A percentile compares a stretch with the other conserved stretches of the same genome.
Conservation (phyloP, 2,113 vertebrate species). For the Neodon shergylaensis region DNA sequence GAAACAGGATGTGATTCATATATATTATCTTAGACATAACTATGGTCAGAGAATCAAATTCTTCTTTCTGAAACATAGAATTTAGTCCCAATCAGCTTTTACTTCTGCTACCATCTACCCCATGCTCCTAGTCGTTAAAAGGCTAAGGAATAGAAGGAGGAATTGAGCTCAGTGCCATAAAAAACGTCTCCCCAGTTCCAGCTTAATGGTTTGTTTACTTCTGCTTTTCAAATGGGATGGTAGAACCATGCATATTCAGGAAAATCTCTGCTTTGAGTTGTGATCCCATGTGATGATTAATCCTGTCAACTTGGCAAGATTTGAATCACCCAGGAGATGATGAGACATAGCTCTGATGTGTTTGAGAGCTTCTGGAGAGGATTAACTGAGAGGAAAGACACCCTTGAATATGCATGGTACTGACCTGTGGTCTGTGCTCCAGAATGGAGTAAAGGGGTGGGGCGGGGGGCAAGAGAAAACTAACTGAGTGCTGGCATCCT, state of each 20-base stretch:
- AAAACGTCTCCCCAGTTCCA: background rate
- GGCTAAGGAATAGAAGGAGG: background rate
- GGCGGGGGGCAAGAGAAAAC: background rate
- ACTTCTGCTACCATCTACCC: background rate
- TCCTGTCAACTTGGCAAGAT: background rate
- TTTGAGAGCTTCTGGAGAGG: background rate
- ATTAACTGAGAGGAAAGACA: background rate
- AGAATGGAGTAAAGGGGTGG: background rate
- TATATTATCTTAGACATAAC: background rate
- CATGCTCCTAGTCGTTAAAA: background rate
- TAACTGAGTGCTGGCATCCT: background rate
- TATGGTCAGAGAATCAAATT: background rate
- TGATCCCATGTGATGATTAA: background rate
- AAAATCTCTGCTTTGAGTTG: background rate
- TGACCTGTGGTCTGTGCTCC: background rate
- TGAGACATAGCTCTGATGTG: background rate
- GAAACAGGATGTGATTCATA: background rate
- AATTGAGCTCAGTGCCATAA: background rate
- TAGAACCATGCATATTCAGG: background rate
- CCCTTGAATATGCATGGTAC: background rate
- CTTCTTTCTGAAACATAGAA: background rate
- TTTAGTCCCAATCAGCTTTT: background rate
- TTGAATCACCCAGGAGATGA: background rate
- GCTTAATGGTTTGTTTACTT: background rate
- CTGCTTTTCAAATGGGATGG: background rate